These are phyloP conservation scores for Lepidurus packardi DNA, from an alignment of 1,140 invertebrate species.

Conservation along the genomic window DNA sequence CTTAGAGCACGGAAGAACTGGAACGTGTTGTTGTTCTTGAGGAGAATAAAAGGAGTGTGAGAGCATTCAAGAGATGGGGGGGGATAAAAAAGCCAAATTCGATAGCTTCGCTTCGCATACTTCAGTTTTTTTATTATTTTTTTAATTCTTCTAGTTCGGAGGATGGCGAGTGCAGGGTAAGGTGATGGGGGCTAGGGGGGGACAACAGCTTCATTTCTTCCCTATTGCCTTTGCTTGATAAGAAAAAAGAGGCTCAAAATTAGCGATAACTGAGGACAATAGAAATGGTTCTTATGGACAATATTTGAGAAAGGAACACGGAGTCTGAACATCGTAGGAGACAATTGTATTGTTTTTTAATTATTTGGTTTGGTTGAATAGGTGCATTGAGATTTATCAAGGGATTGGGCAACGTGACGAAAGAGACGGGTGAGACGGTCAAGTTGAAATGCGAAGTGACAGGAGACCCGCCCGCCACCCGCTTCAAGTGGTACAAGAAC, in stretches of 20 bases:
- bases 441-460: conserved; percentile 61
- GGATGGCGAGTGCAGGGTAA: background rate
- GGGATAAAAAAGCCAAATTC: background rate
- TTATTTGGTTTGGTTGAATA: conserved; percentile 25
- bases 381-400: conserved; percentile 41
- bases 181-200: background rate
- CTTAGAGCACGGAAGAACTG: background rate
- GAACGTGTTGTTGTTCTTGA: conserved; percentile 17
- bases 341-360: conserved; percentile 9
- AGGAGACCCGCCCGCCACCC: conserved; percentile 52
- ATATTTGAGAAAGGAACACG: background rate
- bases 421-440: conserved; percentile 55
- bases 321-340: background rate
- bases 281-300: conserved; percentile 7
- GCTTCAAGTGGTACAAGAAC: conserved; percentile 64
- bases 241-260: background rate
- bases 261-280: background rate
- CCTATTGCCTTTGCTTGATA: background rate
- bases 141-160: no score
- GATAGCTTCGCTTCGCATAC: background rate
- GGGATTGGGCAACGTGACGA: conserved; percentile 56
- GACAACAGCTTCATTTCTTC: background rate
- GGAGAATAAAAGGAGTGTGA: background rate
- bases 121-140: no score
- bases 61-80: background rate